phyloP scores from a whole-genome alignment of 2,113 vertebrate species.

The Oenanthe melanoleuca region DNA sequence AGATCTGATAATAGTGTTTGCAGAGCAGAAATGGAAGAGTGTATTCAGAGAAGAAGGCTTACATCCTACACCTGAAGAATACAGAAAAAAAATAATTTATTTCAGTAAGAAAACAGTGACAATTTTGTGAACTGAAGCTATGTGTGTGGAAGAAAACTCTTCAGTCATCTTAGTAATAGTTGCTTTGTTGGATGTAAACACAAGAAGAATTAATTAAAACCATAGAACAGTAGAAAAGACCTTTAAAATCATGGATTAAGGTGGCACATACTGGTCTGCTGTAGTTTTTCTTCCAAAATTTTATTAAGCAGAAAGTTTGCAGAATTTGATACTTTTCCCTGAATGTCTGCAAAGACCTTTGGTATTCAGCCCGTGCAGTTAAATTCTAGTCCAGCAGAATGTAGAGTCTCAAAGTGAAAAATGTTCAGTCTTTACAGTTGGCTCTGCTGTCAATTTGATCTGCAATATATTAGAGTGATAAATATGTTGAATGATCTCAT shows the following conservation, averaged over 20 bases:
- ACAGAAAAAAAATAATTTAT: too few relatives aligned
- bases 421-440: background rate
- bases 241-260: background rate
- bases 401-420: background rate
- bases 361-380: accelerated
- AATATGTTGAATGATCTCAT: background rate
- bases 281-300: background rate
- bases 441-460: background rate
- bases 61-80: background rate
- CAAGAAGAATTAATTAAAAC: background rate
- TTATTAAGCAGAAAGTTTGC: background rate
- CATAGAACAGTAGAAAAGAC: background rate
- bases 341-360: background rate
- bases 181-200: background rate
- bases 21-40: background rate
- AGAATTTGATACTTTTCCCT: background rate
- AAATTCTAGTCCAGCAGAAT: background rate
- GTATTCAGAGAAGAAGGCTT: background rate
- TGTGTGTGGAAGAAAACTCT: background rate
- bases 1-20: background rate
- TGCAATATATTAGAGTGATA: background rate
- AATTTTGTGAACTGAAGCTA: background rate
- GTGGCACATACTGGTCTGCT: background rate
- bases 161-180: background rate
- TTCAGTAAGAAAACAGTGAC: background rate